Evolutionary conservation across 1,140 invertebrate genomes (phyloP).

Genomic region (Berghia stephanieae): DNA sequence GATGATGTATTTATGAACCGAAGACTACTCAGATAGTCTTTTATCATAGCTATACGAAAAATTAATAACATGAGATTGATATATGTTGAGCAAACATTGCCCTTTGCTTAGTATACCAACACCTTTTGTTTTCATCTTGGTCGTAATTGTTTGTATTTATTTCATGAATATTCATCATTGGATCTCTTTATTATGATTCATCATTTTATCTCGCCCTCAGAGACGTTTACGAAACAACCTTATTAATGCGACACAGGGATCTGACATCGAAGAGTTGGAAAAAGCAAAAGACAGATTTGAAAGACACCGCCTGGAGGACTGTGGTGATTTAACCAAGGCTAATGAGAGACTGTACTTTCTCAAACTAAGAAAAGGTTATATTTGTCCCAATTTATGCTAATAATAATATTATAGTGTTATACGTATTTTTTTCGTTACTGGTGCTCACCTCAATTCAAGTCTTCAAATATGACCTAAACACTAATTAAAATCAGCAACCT

Average conservation of each 20-base stretch:
- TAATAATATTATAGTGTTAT: neutral
- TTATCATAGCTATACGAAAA: no score
- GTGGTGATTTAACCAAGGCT: constrained; percentile 46
- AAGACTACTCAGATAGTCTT: neutral
- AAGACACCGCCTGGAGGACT: constrained; percentile 45
- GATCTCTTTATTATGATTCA: no score
- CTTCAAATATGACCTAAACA: neutral
- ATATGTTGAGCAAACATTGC: neutral
- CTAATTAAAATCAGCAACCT: no score
- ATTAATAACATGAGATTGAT: no score
- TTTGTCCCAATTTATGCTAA: neutral
- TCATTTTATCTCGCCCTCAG: constrained; percentile 24
- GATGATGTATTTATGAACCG: neutral
- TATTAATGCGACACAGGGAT: constrained; percentile 35
- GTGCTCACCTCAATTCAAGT: no score
- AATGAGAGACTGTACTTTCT: constrained; percentile 42
- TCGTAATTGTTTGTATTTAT: no score
- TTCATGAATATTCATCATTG: no score
- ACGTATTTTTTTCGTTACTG: neutral
- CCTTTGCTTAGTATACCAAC: no score
- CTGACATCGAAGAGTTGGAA: constrained; percentile 41
- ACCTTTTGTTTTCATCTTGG: no score
- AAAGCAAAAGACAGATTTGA: constrained; percentile 44
- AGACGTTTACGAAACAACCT: constrained; percentile 42
- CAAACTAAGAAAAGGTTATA: constrained; percentile 42